phyloP scores from a whole-genome alignment of 2,888 invertebrate genomes.

The Aproaerema taeniolella region DNA sequence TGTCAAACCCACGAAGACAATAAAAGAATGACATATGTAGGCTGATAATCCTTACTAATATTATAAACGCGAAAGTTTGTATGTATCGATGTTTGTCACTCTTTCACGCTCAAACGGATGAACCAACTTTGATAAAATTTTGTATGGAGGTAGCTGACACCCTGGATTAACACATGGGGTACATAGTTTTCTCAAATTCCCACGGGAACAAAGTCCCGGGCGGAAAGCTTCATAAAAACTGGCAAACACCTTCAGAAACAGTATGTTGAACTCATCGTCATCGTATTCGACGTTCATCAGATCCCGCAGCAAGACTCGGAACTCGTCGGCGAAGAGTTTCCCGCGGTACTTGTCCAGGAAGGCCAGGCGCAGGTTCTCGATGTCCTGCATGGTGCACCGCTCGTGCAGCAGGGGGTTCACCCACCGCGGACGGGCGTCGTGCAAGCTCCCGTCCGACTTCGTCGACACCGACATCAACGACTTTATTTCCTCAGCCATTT shows the following conservation, averaged over 20 bases:
- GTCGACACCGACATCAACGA: slow-evolving; percentile 48
- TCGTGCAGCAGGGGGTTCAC: slow-evolving; percentile 57
- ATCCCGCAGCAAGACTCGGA: slow-evolving; percentile 59
- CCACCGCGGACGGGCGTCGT: slow-evolving; percentile 32
- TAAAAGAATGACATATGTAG: too few species aligned
- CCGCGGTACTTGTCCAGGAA: slow-evolving; percentile 60
- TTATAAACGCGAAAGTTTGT: too few species aligned
- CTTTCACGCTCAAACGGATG: too few species aligned
- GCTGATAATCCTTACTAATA: too few species aligned
- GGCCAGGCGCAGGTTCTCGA: slow-evolving; percentile 60
- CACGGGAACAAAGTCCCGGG: too few species aligned
- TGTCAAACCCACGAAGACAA: too few species aligned
- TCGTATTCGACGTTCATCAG: slow-evolving; percentile 67
- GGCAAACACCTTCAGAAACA: slow-evolving; percentile 80
- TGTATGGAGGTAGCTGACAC: too few species aligned
- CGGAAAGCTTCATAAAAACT: too few species aligned
- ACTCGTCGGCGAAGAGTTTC: slow-evolving; percentile 54
- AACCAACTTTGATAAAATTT: too few species aligned
- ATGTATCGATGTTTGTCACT: too few species aligned
- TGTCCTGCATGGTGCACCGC: slow-evolving; percentile 55
- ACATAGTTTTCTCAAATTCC: too few species aligned
- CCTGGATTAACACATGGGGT: too few species aligned
- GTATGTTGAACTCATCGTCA: slow-evolving; percentile 77
- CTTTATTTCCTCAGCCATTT: slow-evolving; percentile 30
- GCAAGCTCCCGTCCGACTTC: slow-evolving; percentile 50